Conservation (phyloP, 2,113 vertebrate species). For the Lepisosteus oculatus region DNA sequence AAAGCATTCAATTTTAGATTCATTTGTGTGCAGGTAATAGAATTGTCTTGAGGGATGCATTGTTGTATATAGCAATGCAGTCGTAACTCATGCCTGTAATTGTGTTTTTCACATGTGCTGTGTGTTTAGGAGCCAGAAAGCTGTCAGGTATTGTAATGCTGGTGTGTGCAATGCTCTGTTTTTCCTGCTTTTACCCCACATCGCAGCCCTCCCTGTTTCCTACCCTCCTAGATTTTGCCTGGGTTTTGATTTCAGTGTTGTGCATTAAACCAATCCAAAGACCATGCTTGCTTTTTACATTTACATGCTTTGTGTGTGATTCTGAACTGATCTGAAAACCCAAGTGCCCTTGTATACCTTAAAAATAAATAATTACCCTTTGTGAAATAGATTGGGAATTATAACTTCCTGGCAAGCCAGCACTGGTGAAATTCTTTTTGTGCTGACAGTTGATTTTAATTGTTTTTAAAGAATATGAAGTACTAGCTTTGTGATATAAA, state of each 20-base stretch:
- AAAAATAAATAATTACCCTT: no score
- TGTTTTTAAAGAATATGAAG: no score
- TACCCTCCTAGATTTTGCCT: constrained; percentile 50
- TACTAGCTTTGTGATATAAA: no score
- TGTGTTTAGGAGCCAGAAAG: constrained; percentile 85
- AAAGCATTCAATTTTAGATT: neutral
- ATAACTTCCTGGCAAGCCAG: no score
- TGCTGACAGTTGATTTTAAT: no score
- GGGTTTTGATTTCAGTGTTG: constrained; percentile 55
- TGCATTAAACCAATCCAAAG: constrained; percentile 44
- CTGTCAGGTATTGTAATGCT: constrained; percentile 80
- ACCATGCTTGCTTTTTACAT: constrained; percentile 21
- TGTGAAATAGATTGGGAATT: no score
- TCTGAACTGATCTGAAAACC: constrained; percentile 13
- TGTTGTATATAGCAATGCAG: constrained; percentile 12
- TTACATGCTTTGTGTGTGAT: constrained; percentile 4
- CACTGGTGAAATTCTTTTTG: no score
- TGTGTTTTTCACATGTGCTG: constrained; percentile 70
- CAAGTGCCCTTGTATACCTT: no score
- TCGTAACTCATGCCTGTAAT: constrained; percentile 69
- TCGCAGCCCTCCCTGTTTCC: constrained; percentile 23
- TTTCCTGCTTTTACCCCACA: constrained; percentile 30
- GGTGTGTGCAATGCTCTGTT: constrained; percentile 58
- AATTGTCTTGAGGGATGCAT: neutral
- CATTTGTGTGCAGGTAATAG: constrained; percentile 6